Base-by-base conservation (phyloP, 2,797 vertebrate genomes). In the Coregonus ussuriensis region DNA sequence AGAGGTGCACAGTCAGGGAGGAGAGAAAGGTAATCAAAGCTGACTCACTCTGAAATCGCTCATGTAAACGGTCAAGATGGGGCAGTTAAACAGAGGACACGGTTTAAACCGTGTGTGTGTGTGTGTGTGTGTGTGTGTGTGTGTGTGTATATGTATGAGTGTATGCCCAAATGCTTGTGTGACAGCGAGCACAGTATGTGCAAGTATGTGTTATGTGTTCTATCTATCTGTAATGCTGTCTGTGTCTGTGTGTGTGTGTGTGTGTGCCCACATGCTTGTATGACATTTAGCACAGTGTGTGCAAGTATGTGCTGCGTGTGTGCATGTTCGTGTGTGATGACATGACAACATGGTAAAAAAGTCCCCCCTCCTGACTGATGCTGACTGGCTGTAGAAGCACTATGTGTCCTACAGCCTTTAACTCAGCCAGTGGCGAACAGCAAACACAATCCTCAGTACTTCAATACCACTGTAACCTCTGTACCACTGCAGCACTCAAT, bases 41-140 rank as follows among this genome's bases (percentile, higher is more conserved):
- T 72, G 59, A 72, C 70, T 77, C 76, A 47, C 41, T 11, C 41
- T 29, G 74, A 76, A 67, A 53, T 74, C 74, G 56, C 78, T 70
- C 74, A 66, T 77, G 37, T 29, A 31, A 47, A 25, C 7, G 35
- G 54, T 76, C 51, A 63, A 47, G 41, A 29, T 67, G 18, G n/a
- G 9, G 53, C 18, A 25, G 47, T 53, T 11, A 16, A 11, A 56
- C 54, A 31, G 31, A 6, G 51, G 29, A 14, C 9, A 14, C 51
- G 37, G 29, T 47, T 16, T 11, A 2, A 73, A 15, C 41, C 41
- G 3, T 47, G 9, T 47, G 41, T 47, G 41, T 47, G 41, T 6
- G 15, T 4, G 14, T 51, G 75, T 63, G 53, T 53, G 11, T 25
- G 69, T 21, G 62, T 68, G 4, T n/a, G 29, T 15, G 51, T 15